A percentile compares a stretch with the other conserved stretches of the same genome.
These are phyloP conservation scores for Limnodromus scolopaceus DNA, from an alignment of 2,797 vertebrate genomes.

Conservation along the genomic window DNA sequence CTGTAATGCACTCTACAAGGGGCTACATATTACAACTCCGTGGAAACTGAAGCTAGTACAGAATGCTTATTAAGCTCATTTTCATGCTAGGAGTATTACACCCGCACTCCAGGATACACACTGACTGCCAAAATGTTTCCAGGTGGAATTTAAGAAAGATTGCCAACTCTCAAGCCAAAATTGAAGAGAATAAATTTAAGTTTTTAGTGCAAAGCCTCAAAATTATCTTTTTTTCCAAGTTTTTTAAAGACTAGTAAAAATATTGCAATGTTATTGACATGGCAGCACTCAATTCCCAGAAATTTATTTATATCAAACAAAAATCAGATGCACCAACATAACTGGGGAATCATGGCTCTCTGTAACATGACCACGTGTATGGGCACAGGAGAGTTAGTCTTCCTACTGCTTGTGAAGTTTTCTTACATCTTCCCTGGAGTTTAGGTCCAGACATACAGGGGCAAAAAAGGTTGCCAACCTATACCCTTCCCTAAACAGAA, in stretches of 20 bases:
- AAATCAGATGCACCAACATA: neutral
- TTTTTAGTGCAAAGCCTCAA: neutral
- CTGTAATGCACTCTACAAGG: neutral
- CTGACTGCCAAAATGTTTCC: constrained; percentile 42
- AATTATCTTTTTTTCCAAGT: neutral
- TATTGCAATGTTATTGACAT: neutral
- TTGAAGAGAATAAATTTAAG: neutral
- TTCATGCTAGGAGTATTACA: constrained; percentile 17
- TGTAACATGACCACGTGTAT: neutral
- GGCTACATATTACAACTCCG: neutral
- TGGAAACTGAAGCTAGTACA: neutral
- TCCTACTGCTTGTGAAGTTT: neutral
- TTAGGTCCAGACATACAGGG: neutral
- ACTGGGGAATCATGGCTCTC: neutral
- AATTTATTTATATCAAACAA: neutral
- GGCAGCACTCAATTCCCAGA: neutral
- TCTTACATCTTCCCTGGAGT: neutral
- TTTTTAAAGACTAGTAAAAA: neutral
- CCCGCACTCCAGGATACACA: neutral
- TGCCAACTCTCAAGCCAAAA: constrained; percentile 24
- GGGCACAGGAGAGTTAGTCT: neutral
- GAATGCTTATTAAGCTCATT: constrained; percentile 31
- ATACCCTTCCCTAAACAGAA: neutral
- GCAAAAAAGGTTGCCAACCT: neutral
- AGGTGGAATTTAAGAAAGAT: constrained; percentile 25